Base-by-base conservation (phyloP, 64 coral and sea anemone genomes). In the Orbicella faveolata region DNA sequence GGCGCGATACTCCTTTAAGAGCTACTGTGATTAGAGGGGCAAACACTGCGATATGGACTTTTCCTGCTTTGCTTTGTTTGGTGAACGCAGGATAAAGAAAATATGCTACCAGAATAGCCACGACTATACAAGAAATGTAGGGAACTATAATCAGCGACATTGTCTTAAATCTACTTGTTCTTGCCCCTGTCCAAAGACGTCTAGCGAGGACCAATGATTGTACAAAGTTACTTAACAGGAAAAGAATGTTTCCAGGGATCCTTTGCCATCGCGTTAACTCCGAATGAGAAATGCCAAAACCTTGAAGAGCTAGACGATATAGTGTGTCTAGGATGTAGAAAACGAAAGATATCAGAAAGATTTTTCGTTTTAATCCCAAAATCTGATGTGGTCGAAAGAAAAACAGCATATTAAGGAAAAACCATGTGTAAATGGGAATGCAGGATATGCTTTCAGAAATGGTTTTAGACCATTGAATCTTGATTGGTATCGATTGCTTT, bases 401-500 rank as follows among this genome's bases (percentile, higher is more conserved):
- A 74, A 74, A 74, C 21, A 74, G 72, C 9, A 30, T 36, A 35
- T 74, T 74, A 15, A 74, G 6, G 33, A 10, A 74, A 74, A 74
- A 74, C 30, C 72, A 34, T 34, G 34, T 0, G 36, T 74, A 34
- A 74, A 74, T 36, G 34, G 34, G 34, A 33, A 74, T 74, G 14
- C 26, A 15, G 14, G 1, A 15, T 35, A 34, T 74, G 26, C 4
- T 9, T 16, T 74, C 23, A 36, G 30, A 74, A 74, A 74, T 74
- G 72, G 72, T 74, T 74, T 30, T 74, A 15, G 72, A 74, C 72
- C 72, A 74, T 74, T 74, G 72, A 15, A 74, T 12, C 33, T 74
- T 74, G 13, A 36, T 34, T 34, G 72, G 72, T 9, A 74, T 74
- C 13, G 72, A 74, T 13, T 74, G 13, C 26, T 74, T 74, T 34